Conservation (phyloP, 2,113 vertebrate genomes). For the Manacus vitellinus region DNA sequence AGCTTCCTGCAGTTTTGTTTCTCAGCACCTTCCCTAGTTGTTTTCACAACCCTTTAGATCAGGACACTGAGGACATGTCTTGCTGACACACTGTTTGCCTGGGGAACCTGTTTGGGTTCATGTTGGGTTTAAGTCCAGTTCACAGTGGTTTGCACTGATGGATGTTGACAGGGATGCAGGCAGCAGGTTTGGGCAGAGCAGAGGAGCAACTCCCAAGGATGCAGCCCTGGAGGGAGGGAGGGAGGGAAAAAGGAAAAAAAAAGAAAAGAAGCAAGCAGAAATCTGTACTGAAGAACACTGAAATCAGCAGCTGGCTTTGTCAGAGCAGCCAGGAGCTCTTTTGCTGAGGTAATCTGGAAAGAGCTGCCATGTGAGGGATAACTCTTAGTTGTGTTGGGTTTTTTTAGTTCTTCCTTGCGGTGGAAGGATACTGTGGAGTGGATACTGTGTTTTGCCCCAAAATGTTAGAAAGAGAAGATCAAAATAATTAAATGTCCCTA, state of each 20-base stretch:
- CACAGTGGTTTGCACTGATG: neutral
- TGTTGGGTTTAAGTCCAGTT: neutral
- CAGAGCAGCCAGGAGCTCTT: neutral
- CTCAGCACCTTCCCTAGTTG: neutral
- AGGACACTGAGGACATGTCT: neutral
- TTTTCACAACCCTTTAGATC: neutral
- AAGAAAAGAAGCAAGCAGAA: neutral
- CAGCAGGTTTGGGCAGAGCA: conserved; percentile 13
- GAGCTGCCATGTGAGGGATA: neutral
- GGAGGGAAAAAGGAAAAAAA: neutral
- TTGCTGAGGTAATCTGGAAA: neutral
- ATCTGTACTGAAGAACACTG: neutral
- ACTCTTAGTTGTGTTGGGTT: neutral
- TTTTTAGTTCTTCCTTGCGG: neutral
- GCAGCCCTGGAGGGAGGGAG: neutral
- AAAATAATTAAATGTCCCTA: neutral
- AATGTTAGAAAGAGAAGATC: neutral
- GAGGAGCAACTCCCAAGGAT: neutral
- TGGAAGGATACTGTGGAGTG: neutral
- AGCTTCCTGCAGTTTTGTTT: neutral
- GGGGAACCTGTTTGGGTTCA: neutral
- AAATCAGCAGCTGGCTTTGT: neutral
- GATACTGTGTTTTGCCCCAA: neutral
- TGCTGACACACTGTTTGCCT: neutral
- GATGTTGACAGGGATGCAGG: conserved; percentile 3